Evolutionary conservation across 2,113 vertebrate species (phyloP).

Genomic region (Diphyllodes magnificus): DNA sequence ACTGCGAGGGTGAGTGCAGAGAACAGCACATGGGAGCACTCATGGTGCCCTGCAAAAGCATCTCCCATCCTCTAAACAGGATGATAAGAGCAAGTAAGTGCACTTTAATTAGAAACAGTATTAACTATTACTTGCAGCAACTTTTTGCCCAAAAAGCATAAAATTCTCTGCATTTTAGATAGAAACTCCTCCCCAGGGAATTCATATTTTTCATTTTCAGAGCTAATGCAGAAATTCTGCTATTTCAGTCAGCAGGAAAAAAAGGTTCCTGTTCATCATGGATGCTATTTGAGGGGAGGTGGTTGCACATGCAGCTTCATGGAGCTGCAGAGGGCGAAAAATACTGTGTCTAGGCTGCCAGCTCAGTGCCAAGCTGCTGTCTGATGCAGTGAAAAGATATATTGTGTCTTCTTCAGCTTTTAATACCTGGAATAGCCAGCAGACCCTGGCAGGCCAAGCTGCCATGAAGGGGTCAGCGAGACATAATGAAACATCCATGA

Average conservation of each 20-base stretch:
- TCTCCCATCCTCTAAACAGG: neutral
- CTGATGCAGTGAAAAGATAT: neutral
- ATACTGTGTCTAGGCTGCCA: neutral
- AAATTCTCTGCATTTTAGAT: neutral
- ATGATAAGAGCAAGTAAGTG: neutral
- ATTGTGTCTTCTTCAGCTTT: neutral
- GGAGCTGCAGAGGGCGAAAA: neutral
- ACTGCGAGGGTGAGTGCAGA: neutral
- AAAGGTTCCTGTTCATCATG: fast-evolving
- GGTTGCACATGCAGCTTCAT: neutral
- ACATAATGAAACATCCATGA: neutral
- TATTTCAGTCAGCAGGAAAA: neutral
- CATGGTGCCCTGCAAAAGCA: neutral
- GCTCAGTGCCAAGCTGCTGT: neutral
- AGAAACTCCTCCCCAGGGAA: neutral
- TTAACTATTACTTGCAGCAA: neutral
- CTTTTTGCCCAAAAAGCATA: neutral
- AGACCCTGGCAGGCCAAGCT: neutral
- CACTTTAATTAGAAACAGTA: neutral
- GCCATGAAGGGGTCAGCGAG: neutral
- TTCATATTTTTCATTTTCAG: neutral
- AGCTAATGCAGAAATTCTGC: neutral
- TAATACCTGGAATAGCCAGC: neutral
- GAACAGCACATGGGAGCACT: neutral
- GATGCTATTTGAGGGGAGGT: neutral